Evolutionary conservation across 2,888 invertebrate genomes (phyloP), one percentile per base, ranked within the genome.

Genomic region (Cremastobaeus sp.): DNA sequence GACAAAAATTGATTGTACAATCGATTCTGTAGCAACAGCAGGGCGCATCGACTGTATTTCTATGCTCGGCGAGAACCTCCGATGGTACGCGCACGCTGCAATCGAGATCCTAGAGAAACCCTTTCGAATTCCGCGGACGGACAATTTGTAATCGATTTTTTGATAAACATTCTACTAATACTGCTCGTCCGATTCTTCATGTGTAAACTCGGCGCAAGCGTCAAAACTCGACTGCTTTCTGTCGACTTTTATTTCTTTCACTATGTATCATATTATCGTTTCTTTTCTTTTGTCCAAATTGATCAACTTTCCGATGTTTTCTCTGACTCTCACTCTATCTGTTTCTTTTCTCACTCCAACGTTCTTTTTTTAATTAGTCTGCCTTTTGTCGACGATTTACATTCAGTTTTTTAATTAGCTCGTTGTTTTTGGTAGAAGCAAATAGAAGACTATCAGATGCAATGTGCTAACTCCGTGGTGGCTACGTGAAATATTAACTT

Each of bases 61-160:
- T 52, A 21, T 64, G 60, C 54, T 59, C 52, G 65, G 43, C 50
- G 64, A 55, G 48, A 60, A 66, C 60, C 60, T 66, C 65, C 72
- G 60, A 55, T 65, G 72, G 45, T 54, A 60, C 59, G 50, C 43
- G 43, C 30, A 14, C 43, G 57, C 34, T 20, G 52, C 43, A 45
- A 64, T 62, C 71, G 66, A 43, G 57, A 71, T 66, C 69, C 66
- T 54, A 54, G 37, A 62, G 28, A 18, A 37, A 57, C 65, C 75
- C 73, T 73, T 74, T 76, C 70, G 68, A 81, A 74, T 74, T 43
- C 52, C 59, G 76, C 71, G 69, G 75, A 76, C 74, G 76, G 71
- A 78, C 78, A 78, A 50, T 82, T 84, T 83, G 76, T 81, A 82
- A 83, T 80, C 78, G 75, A 55, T 76, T 82, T 83, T 82, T 83